Evolutionary conservation across 2,888 invertebrate species (phyloP).

Genomic region (Tetranychus piercei): DNA sequence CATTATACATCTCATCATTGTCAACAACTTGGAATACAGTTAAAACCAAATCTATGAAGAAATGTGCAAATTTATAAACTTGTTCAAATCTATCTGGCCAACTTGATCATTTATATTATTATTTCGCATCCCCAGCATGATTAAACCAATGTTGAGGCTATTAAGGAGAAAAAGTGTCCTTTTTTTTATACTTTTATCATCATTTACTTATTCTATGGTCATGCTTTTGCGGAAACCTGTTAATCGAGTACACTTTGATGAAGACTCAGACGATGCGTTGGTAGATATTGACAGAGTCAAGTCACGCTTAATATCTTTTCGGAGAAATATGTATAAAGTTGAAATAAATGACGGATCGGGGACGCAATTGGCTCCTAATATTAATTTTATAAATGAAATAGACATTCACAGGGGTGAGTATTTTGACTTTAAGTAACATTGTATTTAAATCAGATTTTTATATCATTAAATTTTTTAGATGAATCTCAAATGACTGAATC

Average conservation of each 20-base stretch:
- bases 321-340: background rate
- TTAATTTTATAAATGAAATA: slow-evolving; percentile 6
- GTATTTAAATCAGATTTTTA: background rate
- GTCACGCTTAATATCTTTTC: slow-evolving; percentile 1
- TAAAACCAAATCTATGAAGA: too few species aligned
- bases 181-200: slow-evolving; percentile 22
- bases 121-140: background rate
- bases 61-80: too few species aligned
- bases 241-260: background rate
- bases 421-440: background rate
- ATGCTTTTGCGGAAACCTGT: slow-evolving; percentile 19
- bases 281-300: slow-evolving; percentile 6
- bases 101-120: too few species aligned
- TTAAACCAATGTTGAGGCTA: slow-evolving; percentile 22
- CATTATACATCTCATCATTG: too few species aligned
- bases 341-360: background rate
- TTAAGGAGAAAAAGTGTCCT: slow-evolving; percentile 23
- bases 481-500: slow-evolving; percentile 21
- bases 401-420: background rate
- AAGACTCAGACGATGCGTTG: slow-evolving; percentile 1
- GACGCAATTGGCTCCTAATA: background rate
- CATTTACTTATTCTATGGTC: slow-evolving; percentile 24
- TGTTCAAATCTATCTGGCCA: too few species aligned
- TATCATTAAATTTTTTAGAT: background rate
- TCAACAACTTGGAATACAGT: too few species aligned